Evolutionary conservation across 2,797 vertebrate genomes (phyloP).

Genomic region (Rhabdophis nuchalis): DNA sequence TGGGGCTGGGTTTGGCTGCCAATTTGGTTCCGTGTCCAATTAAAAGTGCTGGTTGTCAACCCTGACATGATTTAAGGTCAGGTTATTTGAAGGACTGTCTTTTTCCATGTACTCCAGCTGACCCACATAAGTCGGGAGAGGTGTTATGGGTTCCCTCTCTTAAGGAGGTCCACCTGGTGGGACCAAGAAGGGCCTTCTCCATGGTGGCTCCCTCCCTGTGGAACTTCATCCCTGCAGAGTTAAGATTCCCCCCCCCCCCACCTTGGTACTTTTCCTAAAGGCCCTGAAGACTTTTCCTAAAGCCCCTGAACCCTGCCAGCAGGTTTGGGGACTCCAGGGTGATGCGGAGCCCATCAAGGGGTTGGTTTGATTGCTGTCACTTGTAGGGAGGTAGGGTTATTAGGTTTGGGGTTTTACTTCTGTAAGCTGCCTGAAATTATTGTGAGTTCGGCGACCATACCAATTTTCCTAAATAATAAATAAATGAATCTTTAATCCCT

Average conservation of each 20-base stretch:
- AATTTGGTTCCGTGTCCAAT: not conserved
- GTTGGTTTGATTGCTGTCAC: not conserved
- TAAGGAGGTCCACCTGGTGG: not conserved
- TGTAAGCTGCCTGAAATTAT: not conserved
- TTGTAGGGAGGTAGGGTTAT: not conserved
- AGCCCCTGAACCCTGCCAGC: not conserved
- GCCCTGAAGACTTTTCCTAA: not conserved
- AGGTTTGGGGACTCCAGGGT: not conserved
- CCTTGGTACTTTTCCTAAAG: not conserved
- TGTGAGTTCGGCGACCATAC: not conserved
- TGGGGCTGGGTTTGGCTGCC: not conserved
- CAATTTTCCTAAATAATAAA: not conserved
- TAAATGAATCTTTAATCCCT: not conserved
- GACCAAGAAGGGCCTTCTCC: not conserved
- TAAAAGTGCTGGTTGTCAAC: not conserved
- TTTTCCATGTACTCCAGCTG: not conserved
- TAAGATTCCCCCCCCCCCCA: not conserved
- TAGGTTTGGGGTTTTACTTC: not conserved
- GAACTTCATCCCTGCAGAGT: not conserved
- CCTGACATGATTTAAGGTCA: not conserved
- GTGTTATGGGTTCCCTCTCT: not conserved
- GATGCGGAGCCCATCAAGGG: not conserved
- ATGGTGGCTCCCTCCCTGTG: not conserved
- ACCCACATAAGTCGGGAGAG: not conserved
- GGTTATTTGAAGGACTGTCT: not conserved